These are phyloP conservation scores for Epinotia demarniana DNA, from an alignment of 2,888 invertebrate genomes.

Conservation along the genomic window DNA sequence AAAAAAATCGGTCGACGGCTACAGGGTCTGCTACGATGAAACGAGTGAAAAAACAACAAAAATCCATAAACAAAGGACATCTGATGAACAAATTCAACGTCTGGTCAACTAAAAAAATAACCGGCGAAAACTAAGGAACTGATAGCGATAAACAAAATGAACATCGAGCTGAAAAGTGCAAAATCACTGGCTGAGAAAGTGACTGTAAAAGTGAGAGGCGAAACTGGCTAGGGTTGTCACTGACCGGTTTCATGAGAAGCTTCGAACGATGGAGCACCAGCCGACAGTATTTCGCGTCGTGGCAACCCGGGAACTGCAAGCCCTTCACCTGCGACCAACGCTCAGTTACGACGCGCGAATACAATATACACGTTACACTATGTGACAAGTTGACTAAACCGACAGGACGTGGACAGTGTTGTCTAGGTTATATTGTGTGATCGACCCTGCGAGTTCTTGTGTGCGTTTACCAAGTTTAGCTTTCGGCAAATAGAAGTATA, in stretches of 20 bases:
- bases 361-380: constrained; percentile 48
- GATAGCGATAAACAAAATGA: constrained; percentile 55
- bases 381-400: constrained; percentile 4
- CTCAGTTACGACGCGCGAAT: constrained; percentile 64
- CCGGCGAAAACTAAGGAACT: constrained; percentile 54
- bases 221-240: constrained; percentile 74
- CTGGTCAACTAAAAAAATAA: constrained; percentile 50
- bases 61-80: constrained; percentile 56
- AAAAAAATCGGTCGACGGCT: constrained; percentile 41
- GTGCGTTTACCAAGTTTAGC: constrained; percentile 33
- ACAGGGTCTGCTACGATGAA: constrained; percentile 40
- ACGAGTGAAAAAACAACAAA: constrained; percentile 51
- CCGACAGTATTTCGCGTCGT: constrained; percentile 97
- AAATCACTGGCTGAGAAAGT: constrained; percentile 60
- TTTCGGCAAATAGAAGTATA: constrained; percentile 37
- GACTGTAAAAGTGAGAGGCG: constrained; percentile 52
- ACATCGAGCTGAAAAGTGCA: constrained; percentile 66
- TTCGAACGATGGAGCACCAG: constrained; percentile 98
- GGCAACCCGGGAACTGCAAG: constrained; percentile 97
- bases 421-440: constrained; percentile 2
- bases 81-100: constrained; percentile 51
- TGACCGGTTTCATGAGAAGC: constrained; percentile 98
- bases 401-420: constrained; percentile 16
- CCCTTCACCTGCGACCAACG: constrained; percentile 94
- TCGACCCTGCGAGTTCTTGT: constrained; percentile 5